A percentile compares a stretch with the other conserved stretches of the same genome.
Evolutionary conservation across 2,797 vertebrate species (phyloP).

Genomic region (Sebastes iracundus): DNA sequence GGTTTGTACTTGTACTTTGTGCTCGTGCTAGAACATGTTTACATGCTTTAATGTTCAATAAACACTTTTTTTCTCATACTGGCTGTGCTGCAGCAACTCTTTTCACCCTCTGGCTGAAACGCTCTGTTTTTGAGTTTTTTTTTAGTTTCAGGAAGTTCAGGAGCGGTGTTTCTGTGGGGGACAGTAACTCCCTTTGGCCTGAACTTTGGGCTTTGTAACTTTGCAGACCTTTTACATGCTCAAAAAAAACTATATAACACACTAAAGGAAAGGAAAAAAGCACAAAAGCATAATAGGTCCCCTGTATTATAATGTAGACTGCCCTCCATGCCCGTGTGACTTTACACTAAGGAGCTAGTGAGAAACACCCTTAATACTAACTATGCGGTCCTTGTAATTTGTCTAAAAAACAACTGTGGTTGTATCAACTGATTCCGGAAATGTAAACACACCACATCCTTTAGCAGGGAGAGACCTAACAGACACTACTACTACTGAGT

Average conservation of each 20-base stretch:
- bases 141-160: too few species aligned
- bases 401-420: not conserved
- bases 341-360: not conserved
- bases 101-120: too few species aligned
- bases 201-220: too few species aligned
- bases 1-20: too few species aligned
- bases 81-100: too few species aligned
- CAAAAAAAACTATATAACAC: not conserved
- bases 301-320: not conserved
- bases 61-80: too few species aligned
- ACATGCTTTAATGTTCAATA: too few species aligned
- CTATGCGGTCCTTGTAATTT: not conserved
- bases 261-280: not conserved
- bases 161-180: too few species aligned
- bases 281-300: not conserved
- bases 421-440: not conserved
- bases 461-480: not conserved
- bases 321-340: not conserved
- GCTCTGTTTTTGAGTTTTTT: too few species aligned
- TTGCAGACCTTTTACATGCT: too few species aligned
- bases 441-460: not conserved
- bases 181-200: too few species aligned
- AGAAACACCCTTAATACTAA: not conserved
- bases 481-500: not conserved
- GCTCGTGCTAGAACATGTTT: too few species aligned